Percentiles rank a stretch among this genome's conserved stretches.
Evolutionary conservation across 2,797 vertebrate species (phyloP).

Genomic region (Falco concolor): DNA sequence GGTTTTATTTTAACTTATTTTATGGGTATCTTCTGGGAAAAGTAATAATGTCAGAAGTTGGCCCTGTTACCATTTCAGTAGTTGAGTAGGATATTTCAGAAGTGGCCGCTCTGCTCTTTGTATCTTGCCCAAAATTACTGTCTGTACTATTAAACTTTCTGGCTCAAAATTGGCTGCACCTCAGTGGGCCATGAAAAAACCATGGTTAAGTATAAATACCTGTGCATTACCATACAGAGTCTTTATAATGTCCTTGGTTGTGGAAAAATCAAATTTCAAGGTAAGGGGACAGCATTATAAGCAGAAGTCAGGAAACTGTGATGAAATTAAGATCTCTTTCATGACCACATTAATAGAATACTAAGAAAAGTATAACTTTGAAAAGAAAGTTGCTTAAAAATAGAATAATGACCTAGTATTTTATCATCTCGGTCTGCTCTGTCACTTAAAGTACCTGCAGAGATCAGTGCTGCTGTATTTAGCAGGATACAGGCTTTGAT

Average conservation of each 20-base stretch:
- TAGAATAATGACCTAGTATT: no score
- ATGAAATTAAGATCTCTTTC: neutral
- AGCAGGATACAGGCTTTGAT: neutral
- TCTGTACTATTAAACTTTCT: neutral
- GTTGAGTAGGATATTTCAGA: neutral
- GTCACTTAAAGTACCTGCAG: neutral
- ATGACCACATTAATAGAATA: neutral
- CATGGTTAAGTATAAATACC: neutral
- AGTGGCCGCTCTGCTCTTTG: neutral
- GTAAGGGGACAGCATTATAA: neutral
- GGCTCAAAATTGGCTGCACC: neutral
- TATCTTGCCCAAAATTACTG: neutral
- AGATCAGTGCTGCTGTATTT: no score
- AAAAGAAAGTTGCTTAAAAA: neutral
- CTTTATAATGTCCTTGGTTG: accelerated
- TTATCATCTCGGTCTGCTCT: neutral
- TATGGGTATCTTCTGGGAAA: neutral
- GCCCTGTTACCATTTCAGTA: neutral
- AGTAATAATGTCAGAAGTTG: neutral
- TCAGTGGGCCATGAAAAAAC: neutral
- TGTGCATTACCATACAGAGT: neutral
- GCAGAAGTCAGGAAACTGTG: accelerated
- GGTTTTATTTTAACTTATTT: neutral
- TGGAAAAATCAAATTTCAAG: neutral
- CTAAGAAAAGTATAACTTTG: neutral